A percentile compares a stretch with the other conserved stretches of the same genome.
These are phyloP conservation scores for Lipophrys pholis DNA, from an alignment of 2,113 vertebrate species.

Conservation along the genomic window DNA sequence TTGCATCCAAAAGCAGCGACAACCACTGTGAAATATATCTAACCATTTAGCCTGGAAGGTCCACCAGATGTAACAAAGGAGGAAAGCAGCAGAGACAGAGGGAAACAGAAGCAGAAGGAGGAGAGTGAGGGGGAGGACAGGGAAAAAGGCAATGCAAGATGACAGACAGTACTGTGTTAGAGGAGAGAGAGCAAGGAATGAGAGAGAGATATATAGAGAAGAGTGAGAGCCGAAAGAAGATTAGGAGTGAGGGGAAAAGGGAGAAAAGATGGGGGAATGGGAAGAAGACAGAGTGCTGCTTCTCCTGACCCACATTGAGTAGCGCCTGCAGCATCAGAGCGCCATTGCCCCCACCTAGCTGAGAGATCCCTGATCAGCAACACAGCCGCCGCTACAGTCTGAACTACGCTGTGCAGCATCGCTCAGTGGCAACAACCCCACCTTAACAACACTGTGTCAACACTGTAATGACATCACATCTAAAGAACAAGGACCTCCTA, in stretches of 20 bases:
- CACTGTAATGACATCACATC: slow-evolving; percentile 75
- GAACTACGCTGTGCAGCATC: slow-evolving; percentile 61
- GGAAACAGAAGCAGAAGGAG: slow-evolving; percentile 43
- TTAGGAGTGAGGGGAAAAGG: slow-evolving; percentile 24
- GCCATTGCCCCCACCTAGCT: slow-evolving; percentile 69
- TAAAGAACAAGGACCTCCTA: slow-evolving; percentile 50
- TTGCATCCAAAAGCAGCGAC: slow-evolving; percentile 44
- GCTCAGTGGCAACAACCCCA: slow-evolving; percentile 75
- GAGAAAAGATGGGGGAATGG: slow-evolving; percentile 30
- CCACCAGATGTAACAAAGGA: slow-evolving; percentile 71
- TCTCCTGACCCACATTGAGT: slow-evolving; percentile 85
- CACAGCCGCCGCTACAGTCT: slow-evolving; percentile 61
- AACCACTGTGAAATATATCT: slow-evolving; percentile 24
- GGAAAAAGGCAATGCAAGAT: slow-evolving; percentile 40
- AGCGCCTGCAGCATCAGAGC: slow-evolving; percentile 78
- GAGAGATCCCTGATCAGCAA: slow-evolving; percentile 66
- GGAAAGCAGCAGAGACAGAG: slow-evolving; percentile 42
- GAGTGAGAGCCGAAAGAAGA: slow-evolving; percentile 46
- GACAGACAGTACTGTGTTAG: slow-evolving; percentile 49
- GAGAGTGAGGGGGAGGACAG: slow-evolving; percentile 36
- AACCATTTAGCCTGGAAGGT: slow-evolving; percentile 43
- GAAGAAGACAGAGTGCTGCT: slow-evolving; percentile 70
- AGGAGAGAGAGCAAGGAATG: slow-evolving; percentile 19
- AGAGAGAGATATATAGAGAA: slow-evolving; percentile 26
- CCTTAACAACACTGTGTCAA: slow-evolving; percentile 71